These are phyloP conservation scores for Empidonax alnorum DNA, from an alignment of 2,113 vertebrate species.

Conservation along the genomic window DNA sequence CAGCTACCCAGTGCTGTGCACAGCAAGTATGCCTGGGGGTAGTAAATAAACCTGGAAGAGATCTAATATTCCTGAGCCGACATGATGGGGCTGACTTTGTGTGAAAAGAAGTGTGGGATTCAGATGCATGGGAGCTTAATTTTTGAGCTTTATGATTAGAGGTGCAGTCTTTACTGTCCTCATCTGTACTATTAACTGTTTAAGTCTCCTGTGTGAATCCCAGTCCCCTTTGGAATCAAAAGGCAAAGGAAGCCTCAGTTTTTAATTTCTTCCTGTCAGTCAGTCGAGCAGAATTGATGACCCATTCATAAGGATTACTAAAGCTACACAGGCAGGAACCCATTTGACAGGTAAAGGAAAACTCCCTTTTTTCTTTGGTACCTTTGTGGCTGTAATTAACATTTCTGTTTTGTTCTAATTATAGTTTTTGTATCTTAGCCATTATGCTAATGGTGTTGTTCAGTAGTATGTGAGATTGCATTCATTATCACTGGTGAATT, in stretches of 20 bases:
- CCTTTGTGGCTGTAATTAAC: slow-evolving; percentile 82
- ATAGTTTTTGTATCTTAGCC: slow-evolving; percentile 85
- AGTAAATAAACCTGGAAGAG: not conserved
- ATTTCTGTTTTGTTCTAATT: slow-evolving; percentile 86
- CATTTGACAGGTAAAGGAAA: slow-evolving; percentile 53
- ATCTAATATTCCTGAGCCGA: not conserved
- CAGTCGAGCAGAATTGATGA: not conserved
- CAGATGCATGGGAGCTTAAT: not conserved
- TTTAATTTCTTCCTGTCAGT: slow-evolving; percentile 56
- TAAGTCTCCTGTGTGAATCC: not conserved
- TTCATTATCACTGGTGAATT: slow-evolving; percentile 89
- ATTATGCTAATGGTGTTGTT: slow-evolving; percentile 88
- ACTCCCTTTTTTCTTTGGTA: slow-evolving; percentile 76
- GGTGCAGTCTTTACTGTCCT: not conserved
- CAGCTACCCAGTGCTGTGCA: not conserved
- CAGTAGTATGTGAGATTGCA: slow-evolving; percentile 87
- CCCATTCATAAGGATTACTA: not conserved
- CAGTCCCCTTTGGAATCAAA: not conserved
- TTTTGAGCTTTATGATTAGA: not conserved
- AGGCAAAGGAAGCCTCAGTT: not conserved
- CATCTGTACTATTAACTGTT: not conserved
- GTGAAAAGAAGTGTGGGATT: not conserved
- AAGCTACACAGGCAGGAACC: not conserved
- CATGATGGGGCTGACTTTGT: not conserved
- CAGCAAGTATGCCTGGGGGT: not conserved